Conservation (phyloP, 1,140 invertebrate species). For the Coelopa frigida region DNA sequence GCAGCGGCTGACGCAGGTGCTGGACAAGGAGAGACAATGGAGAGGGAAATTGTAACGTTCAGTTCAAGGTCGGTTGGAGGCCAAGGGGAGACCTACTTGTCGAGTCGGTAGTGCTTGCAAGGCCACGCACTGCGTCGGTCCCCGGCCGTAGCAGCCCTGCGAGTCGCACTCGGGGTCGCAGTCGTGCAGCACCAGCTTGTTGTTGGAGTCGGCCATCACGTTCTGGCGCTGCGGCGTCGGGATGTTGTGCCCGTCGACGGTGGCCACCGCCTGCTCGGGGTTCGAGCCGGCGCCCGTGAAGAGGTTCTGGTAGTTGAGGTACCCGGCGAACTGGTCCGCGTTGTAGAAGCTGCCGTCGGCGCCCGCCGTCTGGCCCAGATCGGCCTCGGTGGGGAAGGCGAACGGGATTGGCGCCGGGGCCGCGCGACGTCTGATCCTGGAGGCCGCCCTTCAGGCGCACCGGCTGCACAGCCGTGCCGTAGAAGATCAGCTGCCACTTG, state of each 20-base stretch:
- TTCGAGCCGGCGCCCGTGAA: conserved; percentile 63
- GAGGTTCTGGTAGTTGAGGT: conserved; percentile 58
- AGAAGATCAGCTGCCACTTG: conserved; percentile 90
- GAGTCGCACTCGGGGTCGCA: conserved; percentile 77
- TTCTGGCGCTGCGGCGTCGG: conserved; percentile 49
- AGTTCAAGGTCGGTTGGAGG: neutral
- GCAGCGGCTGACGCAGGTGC: conserved; percentile 70
- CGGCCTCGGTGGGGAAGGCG: conserved; percentile 41
- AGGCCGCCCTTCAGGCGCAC: conserved; percentile 53
- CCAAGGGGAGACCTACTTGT: conserved; percentile 57
- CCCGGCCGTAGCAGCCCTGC: conserved; percentile 74
- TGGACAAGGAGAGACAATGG: conserved; percentile 29
- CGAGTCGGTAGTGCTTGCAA: conserved; percentile 71
- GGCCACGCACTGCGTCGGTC: conserved; percentile 69
- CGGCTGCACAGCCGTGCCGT: conserved; percentile 78
- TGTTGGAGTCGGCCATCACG: conserved; percentile 50
- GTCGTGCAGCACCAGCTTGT: conserved; percentile 59
- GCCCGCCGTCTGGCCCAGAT: conserved; percentile 33
- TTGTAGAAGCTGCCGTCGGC: conserved; percentile 51
- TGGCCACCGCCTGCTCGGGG: conserved; percentile 58
- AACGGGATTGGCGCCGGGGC: conserved; percentile 33
- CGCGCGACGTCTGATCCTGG: conserved; percentile 28
- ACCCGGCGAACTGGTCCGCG: conserved; percentile 46
- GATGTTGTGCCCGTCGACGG: conserved; percentile 58
- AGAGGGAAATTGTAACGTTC: neutral